phyloP scores from a whole-genome alignment of 2,113 vertebrate species.

The Fulmarus glacialis region DNA sequence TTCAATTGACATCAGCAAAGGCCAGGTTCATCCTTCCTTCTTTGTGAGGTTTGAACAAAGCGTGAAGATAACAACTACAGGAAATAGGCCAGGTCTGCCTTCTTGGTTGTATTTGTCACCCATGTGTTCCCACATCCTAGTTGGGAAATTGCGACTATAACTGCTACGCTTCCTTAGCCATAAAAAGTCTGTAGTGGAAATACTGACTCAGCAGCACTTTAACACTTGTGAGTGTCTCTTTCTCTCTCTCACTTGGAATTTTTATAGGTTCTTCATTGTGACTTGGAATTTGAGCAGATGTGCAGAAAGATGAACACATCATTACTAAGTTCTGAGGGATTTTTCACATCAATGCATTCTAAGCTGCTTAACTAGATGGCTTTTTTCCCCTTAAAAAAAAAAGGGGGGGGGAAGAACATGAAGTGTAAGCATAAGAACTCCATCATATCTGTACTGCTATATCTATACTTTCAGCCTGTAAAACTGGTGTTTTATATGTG shows the following conservation, averaged over 20 bases:
- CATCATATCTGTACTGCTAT: neutral
- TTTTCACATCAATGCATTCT: constrained; percentile 3
- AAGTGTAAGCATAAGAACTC: neutral
- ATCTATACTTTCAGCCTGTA: neutral
- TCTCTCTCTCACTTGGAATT: neutral
- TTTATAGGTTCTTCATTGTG: neutral
- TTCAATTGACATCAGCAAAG: neutral
- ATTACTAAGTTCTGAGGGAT: neutral
- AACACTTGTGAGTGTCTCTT: neutral
- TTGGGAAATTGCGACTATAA: neutral
- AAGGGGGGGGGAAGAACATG: neutral
- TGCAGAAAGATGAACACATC: neutral
- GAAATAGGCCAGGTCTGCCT: neutral
- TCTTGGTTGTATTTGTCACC: neutral
- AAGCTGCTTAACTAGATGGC: neutral
- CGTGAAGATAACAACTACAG: neutral
- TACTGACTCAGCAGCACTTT: neutral
- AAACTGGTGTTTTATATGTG: neutral
- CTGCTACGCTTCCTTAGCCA: neutral
- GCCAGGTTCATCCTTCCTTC: neutral
- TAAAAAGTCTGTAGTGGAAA: neutral
- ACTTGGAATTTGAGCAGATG: constrained; percentile 11
- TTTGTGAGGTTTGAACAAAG: neutral
- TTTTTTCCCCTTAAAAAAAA: neutral
- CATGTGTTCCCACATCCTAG: accelerated